Evolutionary conservation across 2,113 vertebrate genomes (phyloP), one percentile per base, ranked within the genome.

Genomic region (Colinus virginianus): DNA sequence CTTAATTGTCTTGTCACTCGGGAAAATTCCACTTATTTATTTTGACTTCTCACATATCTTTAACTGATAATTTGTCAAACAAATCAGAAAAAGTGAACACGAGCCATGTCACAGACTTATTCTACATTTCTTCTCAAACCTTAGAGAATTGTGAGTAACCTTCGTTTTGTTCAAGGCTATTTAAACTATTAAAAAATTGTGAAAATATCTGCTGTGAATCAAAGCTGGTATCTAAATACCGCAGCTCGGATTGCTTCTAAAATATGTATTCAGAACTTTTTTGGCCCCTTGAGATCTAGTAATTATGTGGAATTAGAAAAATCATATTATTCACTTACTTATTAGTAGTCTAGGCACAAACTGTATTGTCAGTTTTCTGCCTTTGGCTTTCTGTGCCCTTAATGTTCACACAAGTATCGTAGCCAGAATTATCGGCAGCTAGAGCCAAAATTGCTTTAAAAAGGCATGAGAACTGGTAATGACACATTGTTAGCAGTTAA

Each of bases 401-500:
- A 96, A 98, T 97, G 96, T 98, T 98, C 97, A 97, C 98, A 98
- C 91, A 96, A 98, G 96, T 97, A 98, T 97, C 95, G 96, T 97
- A 94, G 97, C 98, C 98, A 98, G 97, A 97, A 98, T 97, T 97
- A 94, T 97, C 91, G 89, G 93, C 95, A 97, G 94, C 97, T 94
- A 98, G 97, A 98, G 98, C 98, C 98, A 98, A 97, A 98, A 98
- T 97, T 96, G 96, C 97, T 98, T 98, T 97, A 95, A 97, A 97
- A 98, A 98, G 94, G 97, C 98, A 97, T 98, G 96, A 96, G 97
- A 98, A 97, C 96, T 93, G 95, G 95, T 97, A 95, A 97, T 97
- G 97, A 97, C 97, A 97, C 97, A 98, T 98, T 98, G 98, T 98
- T 98, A 98, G 97, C 96, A 97, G 96, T 98, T 98, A 98, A 98